phyloP scores from a whole-genome alignment of 1,140 invertebrate species.

The Panagrolaimus sp. region DNA sequence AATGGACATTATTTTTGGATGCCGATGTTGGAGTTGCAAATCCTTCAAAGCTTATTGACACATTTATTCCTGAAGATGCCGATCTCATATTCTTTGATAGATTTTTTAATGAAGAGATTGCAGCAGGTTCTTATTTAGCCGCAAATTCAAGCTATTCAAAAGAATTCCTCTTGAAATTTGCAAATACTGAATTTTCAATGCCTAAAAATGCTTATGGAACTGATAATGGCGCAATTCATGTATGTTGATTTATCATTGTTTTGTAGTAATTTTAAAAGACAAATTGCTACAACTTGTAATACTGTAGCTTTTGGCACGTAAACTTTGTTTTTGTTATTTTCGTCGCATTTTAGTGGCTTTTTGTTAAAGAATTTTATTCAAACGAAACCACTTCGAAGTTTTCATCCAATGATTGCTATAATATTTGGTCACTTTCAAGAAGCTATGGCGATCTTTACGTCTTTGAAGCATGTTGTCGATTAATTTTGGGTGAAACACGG shows the following conservation, averaged over 20 bases:
- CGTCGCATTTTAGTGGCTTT: no score
- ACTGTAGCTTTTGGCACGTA: no score
- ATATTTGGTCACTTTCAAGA: no score
- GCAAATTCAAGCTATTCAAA: slow-evolving; percentile 29
- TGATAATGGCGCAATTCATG: slow-evolving; percentile 43
- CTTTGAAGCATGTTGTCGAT: no score
- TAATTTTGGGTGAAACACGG: no score
- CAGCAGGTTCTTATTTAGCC: slow-evolving; percentile 37
- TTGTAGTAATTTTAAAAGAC: no score
- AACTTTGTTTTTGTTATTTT: no score
- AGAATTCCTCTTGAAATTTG: slow-evolving; percentile 33
- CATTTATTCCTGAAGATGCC: slow-evolving; percentile 23
- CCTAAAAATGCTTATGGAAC: slow-evolving; percentile 36
- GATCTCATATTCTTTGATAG: slow-evolving; percentile 44
- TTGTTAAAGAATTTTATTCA: no score
- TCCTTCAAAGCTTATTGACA: slow-evolving; percentile 37
- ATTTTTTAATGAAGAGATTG: slow-evolving; percentile 42
- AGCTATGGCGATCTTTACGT: no score
- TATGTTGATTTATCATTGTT: slow-evolving; percentile 14
- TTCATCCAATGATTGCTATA: no score
- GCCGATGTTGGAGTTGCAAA: slow-evolving; percentile 43
- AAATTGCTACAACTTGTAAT: no score
- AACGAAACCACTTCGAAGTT: no score
- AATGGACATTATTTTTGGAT: slow-evolving; percentile 41
- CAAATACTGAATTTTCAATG: slow-evolving; percentile 29